These are phyloP conservation scores for Cephus nigrinus DNA, from an alignment of 2,888 invertebrate genomes.

Conservation along the genomic window DNA sequence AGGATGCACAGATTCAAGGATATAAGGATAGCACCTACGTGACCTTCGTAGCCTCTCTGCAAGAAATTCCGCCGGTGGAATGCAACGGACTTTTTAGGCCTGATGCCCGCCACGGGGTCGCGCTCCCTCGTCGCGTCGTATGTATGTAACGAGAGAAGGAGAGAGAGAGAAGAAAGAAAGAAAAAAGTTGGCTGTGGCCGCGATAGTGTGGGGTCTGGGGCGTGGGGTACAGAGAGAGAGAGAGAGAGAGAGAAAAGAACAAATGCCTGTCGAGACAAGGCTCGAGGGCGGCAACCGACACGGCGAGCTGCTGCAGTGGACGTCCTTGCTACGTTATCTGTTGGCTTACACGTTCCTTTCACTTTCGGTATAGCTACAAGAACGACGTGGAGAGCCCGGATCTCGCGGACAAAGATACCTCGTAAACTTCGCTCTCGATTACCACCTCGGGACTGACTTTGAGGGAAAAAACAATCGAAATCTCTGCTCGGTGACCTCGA, in stretches of 20 bases:
- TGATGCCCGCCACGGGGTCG: too few relatives aligned
- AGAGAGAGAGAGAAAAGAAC: constrained; percentile 20
- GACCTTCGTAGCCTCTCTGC: too few relatives aligned
- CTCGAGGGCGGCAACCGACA: constrained; percentile 53
- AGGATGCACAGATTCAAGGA: too few relatives aligned
- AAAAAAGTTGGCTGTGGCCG: too few relatives aligned
- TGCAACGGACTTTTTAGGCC: too few relatives aligned
- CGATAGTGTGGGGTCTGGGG: too few relatives aligned
- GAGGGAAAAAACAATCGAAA: background rate
- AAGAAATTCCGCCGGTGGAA: too few relatives aligned
- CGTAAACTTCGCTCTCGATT: constrained; percentile 9
- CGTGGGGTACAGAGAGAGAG: constrained; percentile 1
- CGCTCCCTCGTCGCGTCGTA: too few relatives aligned
- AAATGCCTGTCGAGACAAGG: constrained; percentile 42
- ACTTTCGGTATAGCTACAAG: constrained; percentile 52
- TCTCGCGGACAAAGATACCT: constrained; percentile 50
- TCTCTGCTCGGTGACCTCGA: background rate
- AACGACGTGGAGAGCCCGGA: constrained; percentile 57
- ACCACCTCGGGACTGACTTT: background rate
- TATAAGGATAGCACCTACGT: too few relatives aligned
- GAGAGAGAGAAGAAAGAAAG: too few relatives aligned
- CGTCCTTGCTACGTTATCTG: constrained; percentile 66
- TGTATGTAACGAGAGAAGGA: too few relatives aligned
- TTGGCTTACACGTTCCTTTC: constrained; percentile 60
- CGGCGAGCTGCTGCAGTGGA: constrained; percentile 55